Conservation (phyloP, 1,140 invertebrate species). For the Zophobas morio region DNA sequence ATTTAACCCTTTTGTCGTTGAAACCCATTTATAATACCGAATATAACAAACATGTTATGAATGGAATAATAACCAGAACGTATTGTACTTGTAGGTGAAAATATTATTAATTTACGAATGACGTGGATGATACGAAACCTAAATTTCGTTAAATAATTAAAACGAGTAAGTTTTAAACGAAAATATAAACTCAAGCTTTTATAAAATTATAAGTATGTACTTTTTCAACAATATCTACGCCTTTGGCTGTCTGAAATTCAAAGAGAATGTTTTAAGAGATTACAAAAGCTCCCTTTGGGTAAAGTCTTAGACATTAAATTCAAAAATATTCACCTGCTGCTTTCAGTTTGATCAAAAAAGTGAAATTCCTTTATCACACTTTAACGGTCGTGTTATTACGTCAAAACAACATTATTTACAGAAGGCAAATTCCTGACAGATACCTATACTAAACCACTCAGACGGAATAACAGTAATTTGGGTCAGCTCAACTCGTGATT, state of each 20-base stretch:
- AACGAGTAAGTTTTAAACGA: too few species aligned
- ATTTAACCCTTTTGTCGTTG: too few species aligned
- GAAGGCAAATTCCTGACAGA: conserved; percentile 12
- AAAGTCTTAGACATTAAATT: conserved; percentile 18
- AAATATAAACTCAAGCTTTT: neutral
- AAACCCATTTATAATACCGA: too few species aligned
- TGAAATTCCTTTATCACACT: conserved; percentile 26
- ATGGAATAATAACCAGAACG: too few species aligned
- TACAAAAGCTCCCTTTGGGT: conserved; percentile 19
- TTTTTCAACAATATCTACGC: neutral
- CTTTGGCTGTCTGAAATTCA: conserved; percentile 12
- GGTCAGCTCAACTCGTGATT: neutral
- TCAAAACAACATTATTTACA: conserved; percentile 22
- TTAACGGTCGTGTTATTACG: conserved; percentile 21
- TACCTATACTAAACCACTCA: neutral
- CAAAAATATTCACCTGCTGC: conserved; percentile 18
- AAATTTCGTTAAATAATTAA: too few species aligned
- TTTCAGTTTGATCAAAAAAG: conserved; percentile 11
- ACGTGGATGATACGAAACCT: too few species aligned
- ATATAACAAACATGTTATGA: too few species aligned
- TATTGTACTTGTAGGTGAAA: too few species aligned
- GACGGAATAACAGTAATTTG: conserved; percentile 15
- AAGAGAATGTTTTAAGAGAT: conserved; percentile 37
- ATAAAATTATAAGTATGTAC: neutral
- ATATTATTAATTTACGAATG: too few species aligned